Percentiles rank a stretch among this genome's conserved stretches.
Evolutionary conservation across 2,888 invertebrate species (phyloP).

Genomic region (Miltochrista miniata): DNA sequence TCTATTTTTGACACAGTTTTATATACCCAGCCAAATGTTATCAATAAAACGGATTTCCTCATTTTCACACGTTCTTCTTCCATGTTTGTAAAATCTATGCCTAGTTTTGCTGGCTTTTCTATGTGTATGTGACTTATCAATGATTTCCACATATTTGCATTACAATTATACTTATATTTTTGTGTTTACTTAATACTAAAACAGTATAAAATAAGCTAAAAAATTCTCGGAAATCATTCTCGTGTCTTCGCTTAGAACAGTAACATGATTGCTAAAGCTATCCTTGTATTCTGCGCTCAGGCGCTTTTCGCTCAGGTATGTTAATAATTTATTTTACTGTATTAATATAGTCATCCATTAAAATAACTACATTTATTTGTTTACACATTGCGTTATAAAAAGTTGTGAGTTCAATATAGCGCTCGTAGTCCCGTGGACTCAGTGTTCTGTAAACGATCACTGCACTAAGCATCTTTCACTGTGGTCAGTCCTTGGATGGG

Average conservation of each 20-base stretch:
- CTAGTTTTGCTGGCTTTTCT: not conserved
- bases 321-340: not conserved
- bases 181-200: not conserved
- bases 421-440: too few species aligned
- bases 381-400: too few species aligned
- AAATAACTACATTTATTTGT: too few species aligned
- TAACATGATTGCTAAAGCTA: conserved; percentile 42
- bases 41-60: not conserved
- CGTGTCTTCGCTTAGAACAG: conserved; percentile 8
- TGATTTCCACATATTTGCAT: not conserved
- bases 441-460: too few species aligned
- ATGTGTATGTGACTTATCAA: too few species aligned
- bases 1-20: not conserved
- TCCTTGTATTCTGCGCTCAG: conserved; percentile 42
- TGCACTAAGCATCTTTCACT: too few species aligned
- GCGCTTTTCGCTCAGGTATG: conserved; percentile 22
- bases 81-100: not conserved
- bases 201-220: not conserved
- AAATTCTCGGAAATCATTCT: conserved; percentile 9
- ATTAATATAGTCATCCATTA: too few species aligned
- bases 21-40: not conserved
- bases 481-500: too few species aligned
- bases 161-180: not conserved
- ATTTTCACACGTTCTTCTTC: not conserved
- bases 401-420: too few species aligned